Evolutionary conservation across 2,113 vertebrate species (phyloP).

Genomic region (Nettapus auritus): DNA sequence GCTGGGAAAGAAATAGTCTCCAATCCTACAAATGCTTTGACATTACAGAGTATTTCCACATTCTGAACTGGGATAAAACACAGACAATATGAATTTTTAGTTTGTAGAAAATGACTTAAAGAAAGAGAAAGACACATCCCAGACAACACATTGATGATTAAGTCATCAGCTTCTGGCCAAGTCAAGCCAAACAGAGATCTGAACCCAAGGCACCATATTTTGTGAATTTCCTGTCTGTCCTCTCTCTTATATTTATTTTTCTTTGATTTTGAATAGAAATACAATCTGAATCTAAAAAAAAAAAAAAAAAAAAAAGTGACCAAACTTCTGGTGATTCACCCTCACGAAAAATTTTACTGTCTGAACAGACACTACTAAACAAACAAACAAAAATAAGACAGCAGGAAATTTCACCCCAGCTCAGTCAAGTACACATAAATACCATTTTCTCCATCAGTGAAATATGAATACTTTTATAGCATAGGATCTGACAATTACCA

Average conservation of each 20-base stretch:
- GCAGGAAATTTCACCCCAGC: not conserved
- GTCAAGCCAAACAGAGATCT: not conserved
- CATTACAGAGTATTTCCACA: conserved; percentile 20
- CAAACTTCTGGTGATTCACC: not conserved
- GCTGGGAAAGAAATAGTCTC: not conserved
- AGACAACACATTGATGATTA: not conserved
- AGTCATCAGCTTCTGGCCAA: not conserved
- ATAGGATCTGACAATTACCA: not conserved
- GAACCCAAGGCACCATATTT: not conserved
- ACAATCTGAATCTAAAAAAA: not conserved
- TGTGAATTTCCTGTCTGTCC: not conserved
- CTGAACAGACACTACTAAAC: not conserved
- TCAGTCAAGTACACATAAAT: not conserved
- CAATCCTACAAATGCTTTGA: conserved; percentile 12
- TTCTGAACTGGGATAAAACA: conserved; percentile 1
- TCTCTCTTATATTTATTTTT: not conserved
- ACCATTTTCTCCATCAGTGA: not conserved
- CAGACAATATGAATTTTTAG: not conserved
- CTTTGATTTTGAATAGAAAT: not conserved
- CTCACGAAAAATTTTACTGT: not conserved
- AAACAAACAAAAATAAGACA: not conserved
- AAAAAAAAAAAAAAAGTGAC: not conserved
- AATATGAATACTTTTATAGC: not conserved
- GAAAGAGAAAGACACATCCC: not conserved
- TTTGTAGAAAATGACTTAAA: not conserved